Percentiles rank a stretch among this genome's conserved stretches.
phyloP scores from a whole-genome alignment of 23 tunicate species.

The Ciona savignyi region DNA sequence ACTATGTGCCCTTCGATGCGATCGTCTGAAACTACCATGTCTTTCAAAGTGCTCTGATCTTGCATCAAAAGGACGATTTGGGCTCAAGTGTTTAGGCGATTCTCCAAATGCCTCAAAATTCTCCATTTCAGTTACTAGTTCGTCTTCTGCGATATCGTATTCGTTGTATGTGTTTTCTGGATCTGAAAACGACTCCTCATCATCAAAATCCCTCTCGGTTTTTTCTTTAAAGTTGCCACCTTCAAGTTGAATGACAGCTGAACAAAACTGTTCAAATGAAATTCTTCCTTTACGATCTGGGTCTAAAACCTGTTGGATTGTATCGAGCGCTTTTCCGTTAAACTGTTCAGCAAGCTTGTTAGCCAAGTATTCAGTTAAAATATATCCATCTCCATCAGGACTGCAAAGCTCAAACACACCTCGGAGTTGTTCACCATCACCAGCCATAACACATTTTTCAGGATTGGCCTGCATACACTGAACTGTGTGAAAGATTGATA shows the following conservation, averaged over 20 bases:
- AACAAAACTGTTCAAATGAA: constrained; percentile 54
- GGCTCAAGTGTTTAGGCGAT: constrained; percentile 53
- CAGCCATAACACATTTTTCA: background rate
- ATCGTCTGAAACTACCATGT: constrained; percentile 32
- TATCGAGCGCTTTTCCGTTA: constrained; percentile 28
- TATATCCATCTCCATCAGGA: constrained; percentile 79
- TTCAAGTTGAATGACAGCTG: constrained; percentile 11
- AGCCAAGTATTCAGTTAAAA: constrained; percentile 55
- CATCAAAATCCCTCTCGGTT: constrained; percentile 2
- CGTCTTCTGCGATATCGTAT: constrained; percentile 77
- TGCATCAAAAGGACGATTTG: constrained; percentile 24
- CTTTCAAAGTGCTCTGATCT: constrained; percentile 12
- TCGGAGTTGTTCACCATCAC: constrained; percentile 11
- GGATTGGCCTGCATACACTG: background rate
- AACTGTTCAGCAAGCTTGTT: constrained; percentile 66
- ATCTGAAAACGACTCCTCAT: constrained; percentile 71
- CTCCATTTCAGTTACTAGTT: constrained; percentile 56
- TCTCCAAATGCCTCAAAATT: constrained; percentile 58
- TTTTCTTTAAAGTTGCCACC: background rate
- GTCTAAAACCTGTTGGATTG: constrained; percentile 58
- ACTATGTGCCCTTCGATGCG: constrained; percentile 47
- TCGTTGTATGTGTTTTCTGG: constrained; percentile 95
- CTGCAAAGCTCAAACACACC: constrained; percentile 72
- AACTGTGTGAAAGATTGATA: no score
- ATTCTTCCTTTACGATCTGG: constrained; percentile 50